phyloP scores from a whole-genome alignment of 2,797 vertebrate species.

The Crax fasciolata region DNA sequence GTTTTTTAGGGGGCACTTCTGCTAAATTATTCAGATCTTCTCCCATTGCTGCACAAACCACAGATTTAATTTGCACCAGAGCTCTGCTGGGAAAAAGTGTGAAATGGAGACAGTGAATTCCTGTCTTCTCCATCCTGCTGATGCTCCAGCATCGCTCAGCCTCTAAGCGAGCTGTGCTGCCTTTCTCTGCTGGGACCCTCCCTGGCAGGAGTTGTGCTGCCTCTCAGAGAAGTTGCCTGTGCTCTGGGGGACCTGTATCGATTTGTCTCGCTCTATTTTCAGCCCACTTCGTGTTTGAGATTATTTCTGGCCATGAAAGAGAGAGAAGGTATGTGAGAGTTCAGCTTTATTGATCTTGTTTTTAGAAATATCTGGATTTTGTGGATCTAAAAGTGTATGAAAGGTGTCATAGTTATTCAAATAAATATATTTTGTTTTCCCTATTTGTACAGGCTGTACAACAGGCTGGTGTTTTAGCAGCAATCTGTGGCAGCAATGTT shows the following conservation, averaged over 20 bases:
- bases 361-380: background rate
- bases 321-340: background rate
- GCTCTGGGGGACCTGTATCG: accelerated
- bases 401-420: background rate
- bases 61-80: background rate
- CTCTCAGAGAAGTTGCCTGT: background rate
- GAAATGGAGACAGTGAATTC: background rate
- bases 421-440: background rate
- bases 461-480: background rate
- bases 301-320: background rate
- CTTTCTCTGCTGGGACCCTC: background rate
- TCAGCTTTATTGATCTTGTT: background rate
- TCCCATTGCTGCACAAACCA: accelerated
- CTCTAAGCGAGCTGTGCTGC: accelerated
- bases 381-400: background rate
- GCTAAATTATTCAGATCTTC: background rate
- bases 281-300: background rate
- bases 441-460: background rate
- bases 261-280: background rate
- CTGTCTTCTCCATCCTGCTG: background rate
- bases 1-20: accelerated
- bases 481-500: no score
- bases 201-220: background rate
- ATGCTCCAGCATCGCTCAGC: background rate
- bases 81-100: background rate